Base-by-base conservation (phyloP, 64 coral and sea anemone species). In the Trachythela sp. region DNA sequence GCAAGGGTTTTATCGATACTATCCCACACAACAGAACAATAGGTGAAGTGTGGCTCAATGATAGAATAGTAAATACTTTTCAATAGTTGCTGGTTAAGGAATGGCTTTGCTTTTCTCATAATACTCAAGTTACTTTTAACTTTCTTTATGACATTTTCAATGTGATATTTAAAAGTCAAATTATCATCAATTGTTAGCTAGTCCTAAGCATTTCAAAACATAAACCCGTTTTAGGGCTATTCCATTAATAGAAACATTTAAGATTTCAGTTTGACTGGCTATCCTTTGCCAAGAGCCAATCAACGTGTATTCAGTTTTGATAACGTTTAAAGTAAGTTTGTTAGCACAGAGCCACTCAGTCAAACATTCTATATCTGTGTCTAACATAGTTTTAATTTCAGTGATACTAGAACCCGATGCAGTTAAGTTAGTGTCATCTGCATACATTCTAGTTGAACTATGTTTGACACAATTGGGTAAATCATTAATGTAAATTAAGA, bases 271-370 rank as follows among this genome's bases (percentile, higher is more conserved):
- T 70, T 26, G 64, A 70, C 64, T 70, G 18, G 64, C 64, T 70
- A 70, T 9, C 64, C 64, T 70, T 70, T 70, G 64, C 24, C 64
- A 26, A 26, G 64, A 70, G 30, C 64, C 8, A 70, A 70, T 70
- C 24, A 70, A 32, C 64, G 24, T 70, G 64, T 70, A 70, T 70
- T 70, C 64, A 70, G n/a, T n/a, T n/a, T n/a, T n/a, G n/a, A n/a
- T n/a, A n/a, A n/a, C n/a, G n/a, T n/a, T n/a, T n/a, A n/a, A 70
- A 70, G 64, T 70, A 26, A 70, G 64, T 70, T 70, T 70, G 5
- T 70, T 70, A n/a, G 30, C 64, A 70, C 64, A 70, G 24, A 70
- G 64, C 64, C 64, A 70, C 5, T 70, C 64, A 8, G 24, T 32
- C 64, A 70, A 49, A 49, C 48, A 49, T 8, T 49, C 48, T 8